Evolutionary conservation across 92 coral and sea anemone species (phyloP), one percentile per base, ranked within the genome.

Genomic region (Siderastrea radians): DNA sequence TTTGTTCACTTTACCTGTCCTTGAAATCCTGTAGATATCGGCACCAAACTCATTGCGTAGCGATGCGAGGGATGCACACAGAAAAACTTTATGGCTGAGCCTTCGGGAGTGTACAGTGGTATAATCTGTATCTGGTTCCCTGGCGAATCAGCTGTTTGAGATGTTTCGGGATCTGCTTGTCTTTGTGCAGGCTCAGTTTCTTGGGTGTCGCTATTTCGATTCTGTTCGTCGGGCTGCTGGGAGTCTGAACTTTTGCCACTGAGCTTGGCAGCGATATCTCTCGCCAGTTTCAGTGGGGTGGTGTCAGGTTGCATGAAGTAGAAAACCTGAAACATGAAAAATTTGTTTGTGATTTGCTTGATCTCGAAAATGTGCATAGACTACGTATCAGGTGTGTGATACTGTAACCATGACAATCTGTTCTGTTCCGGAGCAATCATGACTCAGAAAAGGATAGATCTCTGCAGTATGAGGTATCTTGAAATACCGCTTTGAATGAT

Each of bases 241-340:
- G 50, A 6, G 7, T 12, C 50, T 50, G 50, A 8, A 46, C 17
- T 45, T 6, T 46, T 72, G 16, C 71, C 78, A 15, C 52, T 50
- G 50, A 86, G 86, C 77, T 50, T 92, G 49, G 58, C 77, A 1
- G 53, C 17, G 10, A 88, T 74, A 58, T 94, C 99, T 49, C 72
- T 81, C 1, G 79, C 92, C n/a, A 96, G 73, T 60, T 86, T 90
- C 9, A 69, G 11, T 2, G 90, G 86, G 12, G 98, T 92, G 1
- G 96, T 94, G 52, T 96, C 95, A 2, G 96, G 99, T 78, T 96
- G 98, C 95, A 96, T 94, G 51, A 96, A 96, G 90, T 96, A 94
- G 76, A 90, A 92, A 5, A 93, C 91, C 99, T 96, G 72, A 19
- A 77, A 80, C 44, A 38, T 16, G 19, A 6, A 45, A 26, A 49